Base-by-base conservation (phyloP, 2,888 invertebrate species). In the Lepidocyrtinus sp. region DNA sequence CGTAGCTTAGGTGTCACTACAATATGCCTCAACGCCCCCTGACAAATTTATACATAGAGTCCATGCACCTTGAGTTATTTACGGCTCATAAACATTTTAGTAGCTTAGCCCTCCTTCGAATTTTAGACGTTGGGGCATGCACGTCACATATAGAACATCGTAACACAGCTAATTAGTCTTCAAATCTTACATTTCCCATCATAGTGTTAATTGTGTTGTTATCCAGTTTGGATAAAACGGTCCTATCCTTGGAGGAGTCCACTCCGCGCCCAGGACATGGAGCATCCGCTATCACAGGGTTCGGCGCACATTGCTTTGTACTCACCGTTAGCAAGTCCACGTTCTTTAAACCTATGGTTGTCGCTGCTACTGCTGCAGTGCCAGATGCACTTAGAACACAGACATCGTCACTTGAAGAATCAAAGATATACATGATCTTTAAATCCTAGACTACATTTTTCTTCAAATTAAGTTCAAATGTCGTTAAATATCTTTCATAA, bases 361-460 rank as follows among this genome's bases (percentile, higher is more conserved):
- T 67, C 24, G 69, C 89, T 1, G 91, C 88, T 19, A 96, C 93
- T 0, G 97, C 98, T 0, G 98, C 98, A 0, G 98, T 98, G 0
- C 98, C 98, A 21, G 93, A 94, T 0, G 96, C 98, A 68, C 96
- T 97, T 45, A 99, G 89, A 0, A 99, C 94, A 88, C 97, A 97
- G 0, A 98, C 95, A 87, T 98, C 98, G 87, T 98, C 98, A 86
- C 97, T 97, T 36, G 7, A 59, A 89, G 88, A 81, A 79, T 82
- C 74, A 81, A 63, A 69, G 45, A 45, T 9, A 9, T 22, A 21
- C 1, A 17, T 61, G 61, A 78, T 15, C 17, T 36, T 46, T 22
- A 22, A 69, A 55, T 9, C 7, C 5, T n/a, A n/a, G n/a, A 62
- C 24, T 36, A 12, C 36, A 5, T 59, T 59, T n/a, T 12, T 59